Conservation (phyloP, 2,797 vertebrate species). For the Chaetophractus vellerosus region DNA sequence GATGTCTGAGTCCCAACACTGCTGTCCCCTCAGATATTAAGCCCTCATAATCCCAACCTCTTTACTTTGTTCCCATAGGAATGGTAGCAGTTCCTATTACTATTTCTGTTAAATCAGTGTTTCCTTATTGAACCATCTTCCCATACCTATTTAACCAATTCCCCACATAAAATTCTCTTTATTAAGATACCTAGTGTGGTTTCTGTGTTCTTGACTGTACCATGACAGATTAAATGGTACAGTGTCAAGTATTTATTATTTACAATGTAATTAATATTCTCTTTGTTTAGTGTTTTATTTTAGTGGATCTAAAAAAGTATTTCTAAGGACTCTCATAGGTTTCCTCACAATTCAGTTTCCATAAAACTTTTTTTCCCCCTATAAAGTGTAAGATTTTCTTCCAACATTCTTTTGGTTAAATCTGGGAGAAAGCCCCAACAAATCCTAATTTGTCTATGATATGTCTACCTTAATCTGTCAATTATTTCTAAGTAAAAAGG, state of each 20-base stretch:
- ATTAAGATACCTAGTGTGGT: not conserved
- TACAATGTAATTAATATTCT: constrained; percentile 54
- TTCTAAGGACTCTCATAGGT: not conserved
- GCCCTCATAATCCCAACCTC: not conserved
- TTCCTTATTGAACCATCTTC: not conserved
- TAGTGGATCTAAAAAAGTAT: constrained; percentile 15
- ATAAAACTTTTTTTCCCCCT: not conserved
- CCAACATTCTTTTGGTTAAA: not conserved
- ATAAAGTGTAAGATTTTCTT: not conserved
- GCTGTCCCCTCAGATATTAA: not conserved
- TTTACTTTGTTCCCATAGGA: not conserved
- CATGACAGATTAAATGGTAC: not conserved
- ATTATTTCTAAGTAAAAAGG: constrained; percentile 8
- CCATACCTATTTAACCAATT: constrained; percentile 6
- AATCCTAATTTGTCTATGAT: not conserved
- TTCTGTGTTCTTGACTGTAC: not conserved
- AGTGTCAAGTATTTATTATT: not conserved
- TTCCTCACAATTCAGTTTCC: not conserved
- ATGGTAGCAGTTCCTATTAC: not conserved
- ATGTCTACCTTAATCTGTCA: not conserved
- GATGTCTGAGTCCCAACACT: not conserved
- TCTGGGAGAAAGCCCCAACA: not conserved
- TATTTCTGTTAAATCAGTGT: not conserved
- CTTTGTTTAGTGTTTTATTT: constrained; percentile 46
- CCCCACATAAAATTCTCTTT: not conserved